Base-by-base conservation (phyloP, 2,888 invertebrate genomes). In the Homarus gammarus region DNA sequence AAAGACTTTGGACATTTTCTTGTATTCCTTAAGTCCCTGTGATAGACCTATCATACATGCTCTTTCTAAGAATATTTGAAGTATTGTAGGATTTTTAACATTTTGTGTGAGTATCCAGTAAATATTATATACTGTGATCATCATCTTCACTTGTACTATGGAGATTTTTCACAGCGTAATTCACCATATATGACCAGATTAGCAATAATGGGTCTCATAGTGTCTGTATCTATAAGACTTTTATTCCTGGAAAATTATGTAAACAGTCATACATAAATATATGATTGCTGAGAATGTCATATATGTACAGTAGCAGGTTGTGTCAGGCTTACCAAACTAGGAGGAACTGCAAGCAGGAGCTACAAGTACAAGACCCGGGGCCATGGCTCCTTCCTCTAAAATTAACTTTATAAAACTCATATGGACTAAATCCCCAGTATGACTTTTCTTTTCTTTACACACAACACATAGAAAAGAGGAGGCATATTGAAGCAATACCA, bases 21-120 rank as follows among this genome's bases (percentile, higher is more conserved):
- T 84, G 78, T 86, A 89, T 89, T 89, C 84, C 84, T 78, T 89
- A 89, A 89, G 88, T 89, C 88, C 88, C 88, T 89, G 88, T 89
- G 88, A 89, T 89, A 89, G 88, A 89, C 88, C 77, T 89, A 84
- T 77, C 77, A 83, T 89, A 84, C 88, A 84, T 75, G 70, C 88
- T 89, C 87, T 87, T 87, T 87, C 84, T 89, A 89, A 84, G 88
- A 89, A 89, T 89, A 79, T 86, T 87, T 89, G 68, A 84, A 87
- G 84, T 83, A 77, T 84, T 89, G 79, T 84, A 78, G 88, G 70
- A 51, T 84, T 89, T 88, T 89, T 83, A 78, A 73, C 51, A 78
- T 89, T 77, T 79, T 88, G 36, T 89, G 88, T 84, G 72, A 83
- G 51, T 89, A 83, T 89, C 64, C 78, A 83, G 68, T 87, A 72